These are phyloP conservation scores for Panorpa germanica DNA, from an alignment of 2,888 invertebrate genomes.

Conservation along the genomic window DNA sequence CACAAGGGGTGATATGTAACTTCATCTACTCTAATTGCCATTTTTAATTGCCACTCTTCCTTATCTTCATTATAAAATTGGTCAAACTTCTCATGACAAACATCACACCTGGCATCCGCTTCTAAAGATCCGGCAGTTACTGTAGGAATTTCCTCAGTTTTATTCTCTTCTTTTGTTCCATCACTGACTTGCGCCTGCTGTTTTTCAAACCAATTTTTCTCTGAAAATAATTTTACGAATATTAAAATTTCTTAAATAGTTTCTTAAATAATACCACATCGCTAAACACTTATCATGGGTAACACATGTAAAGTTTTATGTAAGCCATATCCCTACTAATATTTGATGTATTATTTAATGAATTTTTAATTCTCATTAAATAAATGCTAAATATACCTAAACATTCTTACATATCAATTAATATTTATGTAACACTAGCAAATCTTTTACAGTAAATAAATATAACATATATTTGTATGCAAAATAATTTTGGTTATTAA, in stretches of 20 bases:
- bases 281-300: conserved; percentile 5
- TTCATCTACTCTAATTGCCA: conserved; percentile 58
- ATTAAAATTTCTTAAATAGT: neutral
- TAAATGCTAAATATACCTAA: too few relatives aligned
- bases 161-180: conserved; percentile 31
- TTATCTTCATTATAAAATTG: conserved; percentile 93
- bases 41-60: conserved; percentile 91
- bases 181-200: conserved; percentile 35
- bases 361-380: too few relatives aligned
- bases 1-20: conserved; percentile 79
- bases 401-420: too few relatives aligned
- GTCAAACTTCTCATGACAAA: conserved; percentile 86
- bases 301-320: too few relatives aligned
- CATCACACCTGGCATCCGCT: conserved; percentile 53
- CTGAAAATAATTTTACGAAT: conserved; percentile 24
- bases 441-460: conserved; percentile 2
- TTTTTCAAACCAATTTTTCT: conserved; percentile 75
- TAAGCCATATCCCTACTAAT: too few relatives aligned
- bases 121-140: conserved; percentile 43
- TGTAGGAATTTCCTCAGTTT: conserved; percentile 33
- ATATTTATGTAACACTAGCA: too few relatives aligned
- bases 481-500: conserved; percentile 6
- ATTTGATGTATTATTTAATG: too few relatives aligned
- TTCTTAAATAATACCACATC: conserved; percentile 3
- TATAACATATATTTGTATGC: conserved; percentile 2